Evolutionary conservation across 2,888 invertebrate species (phyloP), one percentile per base, ranked within the genome.

Genomic region (Geotrupes spiniger): DNA sequence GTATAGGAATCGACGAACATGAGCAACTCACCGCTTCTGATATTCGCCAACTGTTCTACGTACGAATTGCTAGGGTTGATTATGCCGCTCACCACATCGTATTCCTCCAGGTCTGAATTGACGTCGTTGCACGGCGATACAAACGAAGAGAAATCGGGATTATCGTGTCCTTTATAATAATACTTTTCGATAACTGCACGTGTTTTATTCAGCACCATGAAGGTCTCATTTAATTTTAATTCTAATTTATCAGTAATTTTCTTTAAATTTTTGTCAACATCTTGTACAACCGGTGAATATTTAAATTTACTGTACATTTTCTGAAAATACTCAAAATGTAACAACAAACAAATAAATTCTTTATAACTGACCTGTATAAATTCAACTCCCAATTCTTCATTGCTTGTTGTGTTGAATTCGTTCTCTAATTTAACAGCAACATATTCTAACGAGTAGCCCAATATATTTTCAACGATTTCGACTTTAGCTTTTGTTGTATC

Each of bases 301-400:
- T 70, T 69, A 38, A 70, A 66, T 48, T 65, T 68, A 29, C 62
- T 61, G 57, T 70, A 72, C 38, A 72, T 58, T 57, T 68, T 66
- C 72, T 72, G 41, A 52, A 61, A 46, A 41, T 12, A 17, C 28
- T 31, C 11, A 12, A 27, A 16, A 16, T n/a, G 33, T 15, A 16
- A 16, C 9, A 10, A 15, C 5, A 26, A 21, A 42, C 12, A 21
- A 21, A 4, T 8, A 21, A 42, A 27, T 21, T 9, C 10, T n/a
- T n/a, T n/a, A n/a, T n/a, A n/a, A n/a, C n/a, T n/a, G n/a, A 72
- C 72, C 59, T 66, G 58, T 56, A 70, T 64, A 40, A 66, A 65
- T 27, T 64, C 59, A 42, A 69, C 61, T 17, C 69, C 69, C 38
- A 73, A 49, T 54, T 73, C 72, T 52, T 70, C 68, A 56, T 64